Evolutionary conservation across 2,113 vertebrate genomes (phyloP).

Genomic region (Mungos mungo): DNA sequence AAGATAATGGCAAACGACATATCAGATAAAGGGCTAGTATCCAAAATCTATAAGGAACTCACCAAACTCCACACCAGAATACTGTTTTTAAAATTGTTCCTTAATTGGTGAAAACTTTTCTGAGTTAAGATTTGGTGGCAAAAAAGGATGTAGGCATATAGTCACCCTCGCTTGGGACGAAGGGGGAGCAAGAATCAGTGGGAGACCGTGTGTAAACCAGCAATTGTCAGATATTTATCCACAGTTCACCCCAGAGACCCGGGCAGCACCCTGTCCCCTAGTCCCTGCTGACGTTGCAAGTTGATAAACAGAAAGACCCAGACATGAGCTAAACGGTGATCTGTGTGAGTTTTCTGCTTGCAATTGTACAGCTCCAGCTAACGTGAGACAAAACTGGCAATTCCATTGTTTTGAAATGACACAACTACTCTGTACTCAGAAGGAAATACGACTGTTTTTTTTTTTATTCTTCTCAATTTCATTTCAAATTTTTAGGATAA

Average conservation of each 20-base stretch:
- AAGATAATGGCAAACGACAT: too few species aligned
- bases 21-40: too few species aligned
- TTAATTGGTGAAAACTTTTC: too few species aligned
- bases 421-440: background rate
- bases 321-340: background rate
- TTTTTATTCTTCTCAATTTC: background rate
- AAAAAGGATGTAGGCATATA: too few species aligned
- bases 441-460: background rate
- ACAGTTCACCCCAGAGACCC: background rate
- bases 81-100: too few species aligned
- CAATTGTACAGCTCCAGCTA: background rate
- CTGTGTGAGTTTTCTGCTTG: background rate
- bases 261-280: background rate
- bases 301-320: background rate
- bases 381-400: background rate
- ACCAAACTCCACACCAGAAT: too few species aligned
- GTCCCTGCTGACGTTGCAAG: too few species aligned
- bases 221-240: background rate
- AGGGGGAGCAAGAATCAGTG: too few species aligned
- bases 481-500: background rate
- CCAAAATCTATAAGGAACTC: too few species aligned
- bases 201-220: background rate
- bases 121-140: too few species aligned
- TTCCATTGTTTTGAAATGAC: background rate
- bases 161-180: too few species aligned